A percentile compares a stretch with the other conserved stretches of the same genome.
These are phyloP conservation scores for Nephrocerus scutellatus DNA, from an alignment of 2,888 invertebrate genomes.

Conservation along the genomic window DNA sequence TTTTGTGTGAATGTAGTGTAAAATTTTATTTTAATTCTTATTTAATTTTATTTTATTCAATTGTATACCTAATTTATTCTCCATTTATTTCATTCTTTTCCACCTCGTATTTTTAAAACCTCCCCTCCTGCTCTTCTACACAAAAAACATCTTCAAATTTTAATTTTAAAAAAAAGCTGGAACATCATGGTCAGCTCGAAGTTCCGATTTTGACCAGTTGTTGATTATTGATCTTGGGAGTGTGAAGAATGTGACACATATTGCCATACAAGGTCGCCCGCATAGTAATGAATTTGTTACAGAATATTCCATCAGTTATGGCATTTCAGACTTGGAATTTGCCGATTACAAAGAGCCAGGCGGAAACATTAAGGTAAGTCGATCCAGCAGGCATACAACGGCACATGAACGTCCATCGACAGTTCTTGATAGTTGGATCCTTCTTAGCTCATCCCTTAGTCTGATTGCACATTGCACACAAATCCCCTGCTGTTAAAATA, in stretches of 20 bases:
- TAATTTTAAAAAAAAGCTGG: constrained; percentile 55
- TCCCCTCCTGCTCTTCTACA: background rate
- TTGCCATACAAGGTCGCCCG: constrained; percentile 84
- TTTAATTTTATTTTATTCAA: constrained; percentile 8
- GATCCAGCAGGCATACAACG: no score
- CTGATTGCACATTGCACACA: no score
- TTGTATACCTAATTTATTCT: constrained; percentile 11
- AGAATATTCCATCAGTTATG: constrained; percentile 90
- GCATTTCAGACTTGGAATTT: constrained; percentile 83
- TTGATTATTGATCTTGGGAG: constrained; percentile 82
- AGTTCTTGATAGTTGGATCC: no score
- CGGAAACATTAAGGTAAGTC: constrained; percentile 79
- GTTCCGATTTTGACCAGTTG: constrained; percentile 88
- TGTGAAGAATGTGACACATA: constrained; percentile 80
- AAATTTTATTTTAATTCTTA: no score
- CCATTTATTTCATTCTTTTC: background rate
- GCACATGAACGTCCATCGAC: no score
- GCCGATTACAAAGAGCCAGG: constrained; percentile 83
- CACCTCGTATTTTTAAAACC: background rate
- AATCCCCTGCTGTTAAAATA: no score
- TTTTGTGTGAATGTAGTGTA: background rate
- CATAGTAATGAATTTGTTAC: constrained; percentile 87
- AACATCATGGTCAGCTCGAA: constrained; percentile 87
- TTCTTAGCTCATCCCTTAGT: no score
- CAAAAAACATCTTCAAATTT: constrained; percentile 9